Evolutionary conservation across 2,113 vertebrate species (phyloP), one percentile per base, ranked within the genome.

Genomic region (Mirounga angustirostris): DNA sequence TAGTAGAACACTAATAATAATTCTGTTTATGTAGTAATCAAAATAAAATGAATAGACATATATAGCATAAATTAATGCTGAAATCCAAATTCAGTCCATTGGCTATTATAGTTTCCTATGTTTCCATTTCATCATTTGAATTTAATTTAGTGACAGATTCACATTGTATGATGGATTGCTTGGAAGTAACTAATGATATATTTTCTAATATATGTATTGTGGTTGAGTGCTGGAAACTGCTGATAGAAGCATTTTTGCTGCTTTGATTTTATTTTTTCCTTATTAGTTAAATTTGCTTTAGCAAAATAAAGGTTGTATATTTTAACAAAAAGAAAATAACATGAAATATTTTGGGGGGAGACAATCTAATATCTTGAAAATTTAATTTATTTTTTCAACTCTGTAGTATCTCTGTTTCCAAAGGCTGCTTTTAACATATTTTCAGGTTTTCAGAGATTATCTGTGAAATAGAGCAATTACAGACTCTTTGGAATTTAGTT

Each of bases 141-240:
- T 96, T 97, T 91, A 93, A 93, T 86, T 89, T 93, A 93, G 40
- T 87, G 90, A 69, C 61, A 93, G 61, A 95, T 93, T 33, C 33
- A 21, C 7, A 22, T 0, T 63, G 7, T 33, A 59, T 94, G 87
- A 96, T 61, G 30, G 94, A 97, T 96, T 0, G 0, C 67, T 78
- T 69, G 26, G 40, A 95, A 82, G 18, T 95, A 91, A 84, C 59
- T 96, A 43, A 83, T 74, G 21, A 40, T 73, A 43, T 59, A 7
- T 28, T 97, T 96, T 56, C 93, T 87, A 71, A 84, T 52, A 0
- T 13, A 30, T 94, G 40, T 52, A 0, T 81, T 73, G 18, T 76
- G 76, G 50, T 9, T 61, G 80, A 58, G 26, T 88, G 40, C 40
- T 91, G 3, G 52, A 76, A 95, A 86, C 1, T 90, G 89, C 89